These are phyloP conservation scores for Onychomys leucogaster DNA, from an alignment of 2,797 vertebrate species.

Conservation along the genomic window DNA sequence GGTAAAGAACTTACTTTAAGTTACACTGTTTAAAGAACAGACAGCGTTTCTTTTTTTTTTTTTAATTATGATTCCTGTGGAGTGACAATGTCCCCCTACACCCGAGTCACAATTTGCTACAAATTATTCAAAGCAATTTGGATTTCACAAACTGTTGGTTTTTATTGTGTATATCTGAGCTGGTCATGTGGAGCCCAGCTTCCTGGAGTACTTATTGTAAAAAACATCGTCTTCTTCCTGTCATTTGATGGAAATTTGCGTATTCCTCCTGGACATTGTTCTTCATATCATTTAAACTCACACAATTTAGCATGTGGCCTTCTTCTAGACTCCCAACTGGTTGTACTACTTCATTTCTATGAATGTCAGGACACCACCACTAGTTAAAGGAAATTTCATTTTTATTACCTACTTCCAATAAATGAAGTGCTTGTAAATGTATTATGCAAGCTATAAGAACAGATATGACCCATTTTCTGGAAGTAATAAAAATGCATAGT, in stretches of 20 bases:
- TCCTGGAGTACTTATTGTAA: not conserved
- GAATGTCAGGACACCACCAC: not conserved
- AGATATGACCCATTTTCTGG: constrained; percentile 56
- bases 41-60: not conserved
- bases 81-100: not conserved
- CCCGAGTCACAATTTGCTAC: not conserved
- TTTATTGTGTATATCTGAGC: not conserved
- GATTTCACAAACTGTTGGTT: not conserved
- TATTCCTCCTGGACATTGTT: constrained; percentile 4
- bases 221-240: constrained; percentile 21
- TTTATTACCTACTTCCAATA: constrained; percentile 69
- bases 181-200: not conserved
- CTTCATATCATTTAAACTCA: constrained; percentile 50
- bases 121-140: constrained; percentile 42
- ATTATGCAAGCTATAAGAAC: constrained; percentile 42
- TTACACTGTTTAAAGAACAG: not conserved
- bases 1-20: not conserved
- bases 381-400: constrained; percentile 70
- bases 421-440: constrained; percentile 69
- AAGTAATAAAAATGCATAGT: constrained; percentile 66
- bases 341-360: constrained; percentile 68
- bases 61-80: not conserved
- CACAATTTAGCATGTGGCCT: not conserved
- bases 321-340: constrained; percentile 10
- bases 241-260: constrained; percentile 50